phyloP scores from a whole-genome alignment of 2,113 vertebrate genomes.

The Rana temporaria region DNA sequence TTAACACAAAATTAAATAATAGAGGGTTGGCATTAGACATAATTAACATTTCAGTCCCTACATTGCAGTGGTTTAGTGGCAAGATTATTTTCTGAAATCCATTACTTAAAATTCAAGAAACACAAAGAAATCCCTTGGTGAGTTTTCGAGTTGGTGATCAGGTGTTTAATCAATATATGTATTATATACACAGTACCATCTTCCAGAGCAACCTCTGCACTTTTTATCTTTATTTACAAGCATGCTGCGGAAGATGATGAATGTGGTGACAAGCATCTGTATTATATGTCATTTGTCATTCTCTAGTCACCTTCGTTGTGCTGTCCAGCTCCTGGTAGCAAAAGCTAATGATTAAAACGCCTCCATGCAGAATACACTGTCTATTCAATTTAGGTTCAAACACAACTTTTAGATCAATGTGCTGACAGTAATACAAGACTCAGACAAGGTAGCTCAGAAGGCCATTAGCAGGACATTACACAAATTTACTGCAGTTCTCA shows the following conservation, averaged over 20 bases:
- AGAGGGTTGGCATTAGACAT: too few species aligned
- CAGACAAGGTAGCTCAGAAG: background rate
- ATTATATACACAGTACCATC: slow-evolving; percentile 21
- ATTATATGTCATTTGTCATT: slow-evolving; percentile 33
- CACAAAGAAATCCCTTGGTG: too few species aligned
- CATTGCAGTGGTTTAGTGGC: too few species aligned
- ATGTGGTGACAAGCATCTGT: slow-evolving; percentile 33
- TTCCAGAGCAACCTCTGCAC: slow-evolving; percentile 16
- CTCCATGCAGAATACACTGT: slow-evolving; percentile 4
- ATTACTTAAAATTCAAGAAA: too few species aligned
- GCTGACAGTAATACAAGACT: background rate
- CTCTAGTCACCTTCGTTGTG: slow-evolving; percentile 1
- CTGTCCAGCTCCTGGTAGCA: background rate
- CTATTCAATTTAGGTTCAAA: slow-evolving; percentile 1
- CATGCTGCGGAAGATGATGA: slow-evolving; percentile 34
- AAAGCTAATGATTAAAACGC: slow-evolving; percentile 17
- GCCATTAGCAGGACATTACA: too few species aligned
- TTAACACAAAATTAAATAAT: too few species aligned
- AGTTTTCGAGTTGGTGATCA: background rate
- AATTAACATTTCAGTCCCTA: too few species aligned
- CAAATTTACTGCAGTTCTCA: too few species aligned
- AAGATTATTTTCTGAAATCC: too few species aligned
- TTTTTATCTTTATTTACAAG: slow-evolving; percentile 41
- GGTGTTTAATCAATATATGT: background rate
- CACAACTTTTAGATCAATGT: background rate